Conservation (phyloP, 2,113 vertebrate genomes). For the Sarotherodon lohbergeri region DNA sequence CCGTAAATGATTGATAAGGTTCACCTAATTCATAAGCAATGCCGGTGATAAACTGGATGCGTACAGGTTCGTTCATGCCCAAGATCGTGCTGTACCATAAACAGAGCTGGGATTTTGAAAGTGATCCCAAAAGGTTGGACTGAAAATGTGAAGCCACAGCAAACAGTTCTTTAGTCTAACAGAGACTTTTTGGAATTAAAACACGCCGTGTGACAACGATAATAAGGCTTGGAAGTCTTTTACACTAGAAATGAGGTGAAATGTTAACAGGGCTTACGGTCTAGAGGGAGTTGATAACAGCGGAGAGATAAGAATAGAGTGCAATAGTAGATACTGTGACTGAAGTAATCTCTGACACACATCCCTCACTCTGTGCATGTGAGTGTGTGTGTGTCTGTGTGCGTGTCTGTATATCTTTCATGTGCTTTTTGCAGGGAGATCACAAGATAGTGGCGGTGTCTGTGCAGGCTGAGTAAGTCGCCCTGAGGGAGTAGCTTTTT, state of each 20-base stretch:
- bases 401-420: conserved; percentile 35
- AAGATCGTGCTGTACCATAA: background rate
- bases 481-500: conserved; percentile 45
- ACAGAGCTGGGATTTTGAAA: background rate
- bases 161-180: background rate
- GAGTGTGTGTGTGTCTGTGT: conserved; percentile 1
- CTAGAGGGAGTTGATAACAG: conserved; percentile 40
- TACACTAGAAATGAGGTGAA: conserved; percentile 55
- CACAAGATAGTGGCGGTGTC: conserved; percentile 39
- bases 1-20: background rate
- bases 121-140: background rate
- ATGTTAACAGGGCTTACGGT: conserved; percentile 50
- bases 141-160: background rate
- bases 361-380: background rate
- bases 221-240: conserved; percentile 30
- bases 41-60: background rate
- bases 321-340: conserved; percentile 38
- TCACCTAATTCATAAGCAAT: conserved; percentile 7
- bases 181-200: background rate
- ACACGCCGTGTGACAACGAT: background rate
- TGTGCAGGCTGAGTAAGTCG: conserved; percentile 34
- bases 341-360: conserved; percentile 45
- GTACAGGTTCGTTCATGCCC: background rate
- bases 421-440: conserved; percentile 48
- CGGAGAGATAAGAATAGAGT: conserved; percentile 49